Evolutionary conservation across 2,113 vertebrate species (phyloP).

Genomic region (Mesitornis unicolor): DNA sequence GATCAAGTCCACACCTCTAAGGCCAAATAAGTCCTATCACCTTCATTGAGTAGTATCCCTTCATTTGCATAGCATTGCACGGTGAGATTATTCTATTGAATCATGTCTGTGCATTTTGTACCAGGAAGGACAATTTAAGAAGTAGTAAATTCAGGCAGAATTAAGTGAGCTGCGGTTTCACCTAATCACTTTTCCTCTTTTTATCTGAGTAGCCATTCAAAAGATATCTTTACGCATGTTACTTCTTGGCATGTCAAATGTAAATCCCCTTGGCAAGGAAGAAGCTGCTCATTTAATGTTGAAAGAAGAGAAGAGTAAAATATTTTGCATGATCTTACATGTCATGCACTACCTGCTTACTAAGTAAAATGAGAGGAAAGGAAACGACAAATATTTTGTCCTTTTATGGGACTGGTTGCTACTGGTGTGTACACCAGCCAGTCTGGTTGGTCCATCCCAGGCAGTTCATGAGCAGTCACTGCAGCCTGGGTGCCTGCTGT

Average conservation of each 20-base stretch:
- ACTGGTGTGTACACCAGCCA: neutral
- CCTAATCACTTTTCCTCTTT: neutral
- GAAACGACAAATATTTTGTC: neutral
- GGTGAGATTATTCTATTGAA: neutral
- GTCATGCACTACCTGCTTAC: neutral
- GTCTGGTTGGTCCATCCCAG: neutral
- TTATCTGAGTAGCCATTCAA: neutral
- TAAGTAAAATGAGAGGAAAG: neutral
- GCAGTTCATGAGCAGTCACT: fast-evolving
- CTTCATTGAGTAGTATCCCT: neutral
- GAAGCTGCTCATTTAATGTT: neutral
- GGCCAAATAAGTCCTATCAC: neutral
- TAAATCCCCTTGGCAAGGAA: neutral
- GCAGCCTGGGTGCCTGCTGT: fast-evolving
- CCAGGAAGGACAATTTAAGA: neutral
- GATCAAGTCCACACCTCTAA: neutral
- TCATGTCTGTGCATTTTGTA: neutral
- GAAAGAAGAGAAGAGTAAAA: neutral
- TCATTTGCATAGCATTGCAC: neutral
- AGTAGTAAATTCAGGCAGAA: neutral
- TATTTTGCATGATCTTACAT: fast-evolving
- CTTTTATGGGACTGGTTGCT: neutral
- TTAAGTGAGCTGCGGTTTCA: neutral
- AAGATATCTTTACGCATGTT: fast-evolving
- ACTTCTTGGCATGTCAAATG: neutral